These are phyloP conservation scores for Platycnemis pennipes DNA, from an alignment of 2,888 invertebrate species.

Conservation along the genomic window DNA sequence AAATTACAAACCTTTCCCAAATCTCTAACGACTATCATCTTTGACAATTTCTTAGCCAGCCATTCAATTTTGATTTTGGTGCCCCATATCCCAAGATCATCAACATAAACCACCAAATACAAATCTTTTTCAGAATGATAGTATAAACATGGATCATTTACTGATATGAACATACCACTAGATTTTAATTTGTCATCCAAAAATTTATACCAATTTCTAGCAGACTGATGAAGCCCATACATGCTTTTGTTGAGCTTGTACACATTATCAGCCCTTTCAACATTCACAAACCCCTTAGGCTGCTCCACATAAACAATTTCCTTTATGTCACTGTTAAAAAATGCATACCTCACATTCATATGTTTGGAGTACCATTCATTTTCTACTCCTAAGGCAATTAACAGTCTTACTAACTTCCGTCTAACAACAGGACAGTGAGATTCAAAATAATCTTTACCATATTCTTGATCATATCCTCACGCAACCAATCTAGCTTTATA, in stretches of 20 bases:
- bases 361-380: not conserved
- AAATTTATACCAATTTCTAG: not conserved
- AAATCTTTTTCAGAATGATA: not conserved
- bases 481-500: not conserved
- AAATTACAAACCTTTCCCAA: not conserved
- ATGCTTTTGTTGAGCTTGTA: not conserved
- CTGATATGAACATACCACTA: not conserved
- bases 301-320: not conserved
- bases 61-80: not conserved
- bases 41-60: not conserved
- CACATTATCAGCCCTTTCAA: not conserved
- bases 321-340: not conserved
- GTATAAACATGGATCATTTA: not conserved
- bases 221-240: not conserved
- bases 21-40: not conserved
- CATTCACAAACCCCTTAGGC: not conserved
- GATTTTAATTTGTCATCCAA: not conserved
- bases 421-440: not conserved
- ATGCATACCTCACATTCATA: not conserved
- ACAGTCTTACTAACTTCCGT: not conserved
- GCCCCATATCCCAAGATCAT: not conserved
- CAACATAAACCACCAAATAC: not conserved
- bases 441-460: not conserved
- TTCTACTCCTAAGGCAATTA: not conserved
- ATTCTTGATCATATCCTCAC: not conserved